Evolutionary conservation across 2,113 vertebrate species (phyloP).

Genomic region (Melierax canorus): DNA sequence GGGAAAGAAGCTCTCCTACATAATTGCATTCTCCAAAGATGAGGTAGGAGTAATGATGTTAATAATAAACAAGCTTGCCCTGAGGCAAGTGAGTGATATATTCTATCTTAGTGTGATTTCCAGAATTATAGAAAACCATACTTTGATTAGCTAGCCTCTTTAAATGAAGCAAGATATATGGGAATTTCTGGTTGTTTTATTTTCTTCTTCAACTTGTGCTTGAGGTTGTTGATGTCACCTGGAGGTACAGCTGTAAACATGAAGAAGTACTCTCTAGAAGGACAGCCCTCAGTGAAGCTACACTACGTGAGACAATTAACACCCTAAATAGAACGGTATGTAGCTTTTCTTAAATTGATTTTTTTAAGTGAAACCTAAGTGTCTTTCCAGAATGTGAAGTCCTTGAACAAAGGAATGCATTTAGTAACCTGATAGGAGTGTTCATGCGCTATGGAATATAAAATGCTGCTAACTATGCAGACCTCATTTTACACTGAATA

Average conservation of each 20-base stretch:
- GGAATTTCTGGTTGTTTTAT: neutral
- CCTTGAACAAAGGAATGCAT: neutral
- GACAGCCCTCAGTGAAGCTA: conserved; percentile 82
- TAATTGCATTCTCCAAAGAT: conserved; percentile 95
- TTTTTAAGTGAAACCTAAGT: neutral
- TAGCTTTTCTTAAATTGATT: neutral
- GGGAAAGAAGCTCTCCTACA: conserved; percentile 93
- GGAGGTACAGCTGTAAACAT: conserved; percentile 96
- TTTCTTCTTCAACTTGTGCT: conserved; percentile 36
- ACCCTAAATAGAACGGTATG: conserved; percentile 81
- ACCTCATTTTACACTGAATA: neutral
- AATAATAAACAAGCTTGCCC: neutral
- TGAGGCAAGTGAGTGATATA: neutral
- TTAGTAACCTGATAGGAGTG: neutral
- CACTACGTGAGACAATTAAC: conserved; percentile 85
- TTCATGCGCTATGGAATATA: neutral
- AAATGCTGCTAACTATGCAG: neutral
- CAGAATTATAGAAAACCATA: neutral
- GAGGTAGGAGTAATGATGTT: conserved; percentile 75
- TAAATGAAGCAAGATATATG: neutral
- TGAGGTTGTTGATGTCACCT: conserved; percentile 95
- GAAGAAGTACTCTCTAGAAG: conserved; percentile 87
- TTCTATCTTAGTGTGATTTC: neutral
- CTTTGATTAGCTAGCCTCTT: neutral
- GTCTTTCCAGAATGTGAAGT: neutral